Conservation (phyloP, 2,797 vertebrate species). For the Rhynchotus rufescens region DNA sequence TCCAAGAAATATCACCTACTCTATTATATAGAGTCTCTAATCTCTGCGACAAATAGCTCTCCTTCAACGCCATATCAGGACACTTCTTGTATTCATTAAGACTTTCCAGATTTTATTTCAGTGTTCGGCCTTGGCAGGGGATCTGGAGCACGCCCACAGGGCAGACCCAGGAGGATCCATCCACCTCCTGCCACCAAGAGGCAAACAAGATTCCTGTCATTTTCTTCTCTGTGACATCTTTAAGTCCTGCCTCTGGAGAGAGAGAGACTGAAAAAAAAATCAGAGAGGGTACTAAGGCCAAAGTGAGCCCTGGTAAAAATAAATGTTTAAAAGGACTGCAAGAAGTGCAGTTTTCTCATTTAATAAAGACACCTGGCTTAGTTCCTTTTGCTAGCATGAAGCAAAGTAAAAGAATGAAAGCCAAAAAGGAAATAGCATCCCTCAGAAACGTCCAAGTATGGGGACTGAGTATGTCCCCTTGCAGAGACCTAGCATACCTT, state of each 20-base stretch:
- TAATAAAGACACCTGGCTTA: not conserved
- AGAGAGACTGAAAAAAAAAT: not conserved
- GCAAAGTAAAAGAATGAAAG: not conserved
- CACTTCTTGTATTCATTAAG: fast-evolving
- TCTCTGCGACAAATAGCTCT: not conserved
- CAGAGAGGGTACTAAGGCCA: not conserved
- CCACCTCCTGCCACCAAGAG: not conserved
- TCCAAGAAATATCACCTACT: not conserved
- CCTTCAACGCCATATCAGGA: not conserved
- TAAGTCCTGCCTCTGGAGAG: not conserved
- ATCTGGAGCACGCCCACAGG: not conserved
- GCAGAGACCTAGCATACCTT: not conserved
- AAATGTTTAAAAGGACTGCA: not conserved
- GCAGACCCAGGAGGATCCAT: not conserved
- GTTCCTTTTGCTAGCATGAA: not conserved
- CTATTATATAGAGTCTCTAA: not conserved
- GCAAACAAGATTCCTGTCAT: not conserved
- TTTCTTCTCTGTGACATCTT: not conserved
- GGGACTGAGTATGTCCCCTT: not conserved
- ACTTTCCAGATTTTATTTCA: not conserved
- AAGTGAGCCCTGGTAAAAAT: not conserved
- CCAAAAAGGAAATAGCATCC: not conserved
- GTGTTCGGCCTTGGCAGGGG: not conserved
- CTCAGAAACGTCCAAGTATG: not conserved
- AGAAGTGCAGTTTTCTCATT: not conserved